Evolutionary conservation across 2,797 vertebrate genomes (phyloP).

Genomic region (Meda fulgida): DNA sequence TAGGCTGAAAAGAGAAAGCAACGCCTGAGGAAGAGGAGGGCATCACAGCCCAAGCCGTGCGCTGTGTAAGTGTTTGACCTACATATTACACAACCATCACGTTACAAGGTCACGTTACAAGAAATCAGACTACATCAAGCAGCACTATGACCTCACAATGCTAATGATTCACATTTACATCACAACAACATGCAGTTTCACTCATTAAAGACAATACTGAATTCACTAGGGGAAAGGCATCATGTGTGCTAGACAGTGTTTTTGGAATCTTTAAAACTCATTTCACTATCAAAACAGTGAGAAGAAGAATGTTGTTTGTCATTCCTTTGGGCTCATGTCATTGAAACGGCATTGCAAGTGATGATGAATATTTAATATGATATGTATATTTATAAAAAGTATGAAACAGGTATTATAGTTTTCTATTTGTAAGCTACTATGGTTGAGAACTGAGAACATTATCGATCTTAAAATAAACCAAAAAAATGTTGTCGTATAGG

Average conservation of each 20-base stretch:
- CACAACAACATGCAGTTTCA: constrained; percentile 18
- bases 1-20: constrained; percentile 27
- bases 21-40: constrained; percentile 35
- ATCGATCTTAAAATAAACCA: neutral
- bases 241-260: neutral
- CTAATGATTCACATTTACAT: constrained; percentile 22
- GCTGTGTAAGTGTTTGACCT: constrained; percentile 59
- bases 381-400: too few species aligned
- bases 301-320: neutral
- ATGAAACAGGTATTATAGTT: neutral
- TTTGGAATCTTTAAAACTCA: neutral
- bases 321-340: neutral
- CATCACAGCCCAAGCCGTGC: constrained; percentile 45
- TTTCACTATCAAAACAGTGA: neutral
- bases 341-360: neutral
- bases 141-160: constrained; percentile 37
- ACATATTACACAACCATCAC: constrained; percentile 67
- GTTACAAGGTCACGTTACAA: constrained; percentile 29
- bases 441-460: neutral
- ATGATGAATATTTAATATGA: neutral
- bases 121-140: constrained; percentile 37
- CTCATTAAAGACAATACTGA: constrained; percentile 3
- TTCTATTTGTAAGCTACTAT: neutral
- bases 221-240: constrained; percentile 46
- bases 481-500: too few species aligned